A percentile compares a stretch with the other conserved stretches of the same genome.
phyloP scores from a whole-genome alignment of 1,140 invertebrate species.

The Philopotamus ludificatus region DNA sequence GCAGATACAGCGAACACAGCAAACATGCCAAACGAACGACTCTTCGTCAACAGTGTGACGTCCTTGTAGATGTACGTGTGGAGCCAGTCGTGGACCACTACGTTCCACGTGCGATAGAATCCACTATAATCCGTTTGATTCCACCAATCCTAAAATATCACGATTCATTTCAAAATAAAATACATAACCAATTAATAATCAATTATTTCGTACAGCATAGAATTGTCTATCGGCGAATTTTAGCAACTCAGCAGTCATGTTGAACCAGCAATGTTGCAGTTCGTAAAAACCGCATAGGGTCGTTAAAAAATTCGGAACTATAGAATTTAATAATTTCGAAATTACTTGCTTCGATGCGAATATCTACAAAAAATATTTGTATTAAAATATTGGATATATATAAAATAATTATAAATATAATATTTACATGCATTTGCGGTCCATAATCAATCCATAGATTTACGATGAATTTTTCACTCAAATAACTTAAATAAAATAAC shows the following conservation, averaged over 20 bases:
- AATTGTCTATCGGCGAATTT: slow-evolving; percentile 83
- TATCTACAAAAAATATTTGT: background rate
- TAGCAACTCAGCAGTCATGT: slow-evolving; percentile 84
- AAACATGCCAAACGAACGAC: slow-evolving; percentile 55
- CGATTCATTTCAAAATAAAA: background rate
- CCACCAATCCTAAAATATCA: slow-evolving; percentile 85
- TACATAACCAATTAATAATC: background rate
- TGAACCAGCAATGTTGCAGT: slow-evolving; percentile 85
- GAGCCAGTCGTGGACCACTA: slow-evolving; percentile 92
- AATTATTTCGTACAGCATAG: slow-evolving; percentile 63
- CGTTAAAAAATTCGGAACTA: slow-evolving; percentile 71
- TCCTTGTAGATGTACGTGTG: slow-evolving; percentile 91
- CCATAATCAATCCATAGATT: slow-evolving; percentile 60
- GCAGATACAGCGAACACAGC: slow-evolving; percentile 67
- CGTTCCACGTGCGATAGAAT: slow-evolving; percentile 94
- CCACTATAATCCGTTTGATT: slow-evolving; percentile 75
- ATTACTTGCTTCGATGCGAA: slow-evolving; percentile 53
- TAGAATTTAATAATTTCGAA: slow-evolving; percentile 67
- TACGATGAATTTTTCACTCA: slow-evolving; percentile 70
- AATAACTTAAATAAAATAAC: slow-evolving; percentile 75
- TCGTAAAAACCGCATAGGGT: slow-evolving; percentile 81
- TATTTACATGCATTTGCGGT: slow-evolving; percentile 45
- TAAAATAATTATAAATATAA: slow-evolving; percentile 7
- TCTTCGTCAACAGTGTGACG: slow-evolving; percentile 61
- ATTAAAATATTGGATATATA: background rate